Base-by-base conservation (phyloP, 2,888 invertebrate genomes). In the Sericinus montela region DNA sequence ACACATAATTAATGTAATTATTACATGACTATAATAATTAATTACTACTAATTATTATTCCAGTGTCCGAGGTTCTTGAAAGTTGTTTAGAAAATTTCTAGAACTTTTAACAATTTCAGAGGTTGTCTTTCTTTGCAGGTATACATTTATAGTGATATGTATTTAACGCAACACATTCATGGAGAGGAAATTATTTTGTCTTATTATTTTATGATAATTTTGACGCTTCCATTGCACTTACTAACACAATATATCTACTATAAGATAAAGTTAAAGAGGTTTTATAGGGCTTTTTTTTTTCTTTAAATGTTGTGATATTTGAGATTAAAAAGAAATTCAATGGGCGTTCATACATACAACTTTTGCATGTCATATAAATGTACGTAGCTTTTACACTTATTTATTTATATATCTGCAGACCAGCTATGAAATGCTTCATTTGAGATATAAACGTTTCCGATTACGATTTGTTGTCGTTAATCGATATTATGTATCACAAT, bases 91-190 rank as follows among this genome's bases (percentile, higher is more conserved):
- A 5, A 19, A 2, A 3, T 19, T 19, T 19, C 5, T 19, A 3
- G 19, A 5, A 19, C 19, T 19, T 19, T 19, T 19, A 19, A 19
- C 7, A 25, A 25, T 25, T 2, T 25, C 25, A 8, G 8, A 25
- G 25, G 25, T 25, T 25, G 4, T 25, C 7, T 14, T 30, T 38
- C 37, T 42, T 11, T 15, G 34, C 9, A 28, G 10, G 19, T 10
- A 43, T 23, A 30, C 34, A 52, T 48, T 15, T 6, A 39, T 46
- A 46, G 46, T 25, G 19, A 36, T 45, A 29, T 29, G 36, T 35
- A 60, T 63, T n/a, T 80, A 77, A 79, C 77, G 75, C 77, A 75
- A 79, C 80, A 84, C 83, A 75, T 78, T 85, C 87, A 83, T 88
- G 86, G 86, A 81, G 74, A 75, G 84, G 85, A 74, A 75, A 72